These are phyloP conservation scores for Eupsilia transversa DNA, from an alignment of 2,888 invertebrate genomes.

Conservation along the genomic window DNA sequence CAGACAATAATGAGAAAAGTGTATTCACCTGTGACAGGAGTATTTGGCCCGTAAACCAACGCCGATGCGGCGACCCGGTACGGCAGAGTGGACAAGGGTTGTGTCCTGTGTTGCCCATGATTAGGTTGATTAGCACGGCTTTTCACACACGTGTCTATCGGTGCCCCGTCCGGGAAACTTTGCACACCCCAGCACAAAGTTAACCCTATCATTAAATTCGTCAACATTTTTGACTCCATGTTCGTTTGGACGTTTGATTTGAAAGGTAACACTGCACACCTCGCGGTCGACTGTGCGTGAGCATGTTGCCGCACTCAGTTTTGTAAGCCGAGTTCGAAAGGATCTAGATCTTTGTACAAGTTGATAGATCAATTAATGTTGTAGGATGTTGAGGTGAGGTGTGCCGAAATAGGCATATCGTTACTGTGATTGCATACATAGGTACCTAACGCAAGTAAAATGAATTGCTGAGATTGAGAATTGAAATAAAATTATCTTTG, in stretches of 20 bases:
- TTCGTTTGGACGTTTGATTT: conserved; percentile 37
- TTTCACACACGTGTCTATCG: conserved; percentile 95
- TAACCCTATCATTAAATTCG: conserved; percentile 77
- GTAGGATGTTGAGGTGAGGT: conserved; percentile 73
- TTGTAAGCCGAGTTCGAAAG: conserved; percentile 86
- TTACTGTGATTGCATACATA: conserved; percentile 70
- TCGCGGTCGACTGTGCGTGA: conserved; percentile 80
- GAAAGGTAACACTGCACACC: conserved; percentile 72
- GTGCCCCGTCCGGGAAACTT: conserved; percentile 95
- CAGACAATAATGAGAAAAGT: conserved; percentile 16
- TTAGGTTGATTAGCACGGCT: conserved; percentile 94
- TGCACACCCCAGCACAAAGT: conserved; percentile 81
- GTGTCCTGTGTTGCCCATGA: conserved; percentile 93
- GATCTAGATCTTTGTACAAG: conserved; percentile 84
- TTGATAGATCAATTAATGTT: conserved; percentile 83
- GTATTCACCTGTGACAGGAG: conserved; percentile 92
- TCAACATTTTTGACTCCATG: conserved; percentile 72
- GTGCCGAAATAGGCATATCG: conserved; percentile 73
- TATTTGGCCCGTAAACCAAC: conserved; percentile 92
- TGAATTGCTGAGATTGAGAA: conserved; percentile 14
- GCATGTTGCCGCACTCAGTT: conserved; percentile 81
- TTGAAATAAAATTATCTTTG: conserved; percentile 18
- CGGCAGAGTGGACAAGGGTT: conserved; percentile 91
- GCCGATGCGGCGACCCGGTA: conserved; percentile 93
- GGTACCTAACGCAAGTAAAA: conserved; percentile 18